phyloP scores from a whole-genome alignment of 2,888 invertebrate genomes.

The Amphimallon solstitiale region DNA sequence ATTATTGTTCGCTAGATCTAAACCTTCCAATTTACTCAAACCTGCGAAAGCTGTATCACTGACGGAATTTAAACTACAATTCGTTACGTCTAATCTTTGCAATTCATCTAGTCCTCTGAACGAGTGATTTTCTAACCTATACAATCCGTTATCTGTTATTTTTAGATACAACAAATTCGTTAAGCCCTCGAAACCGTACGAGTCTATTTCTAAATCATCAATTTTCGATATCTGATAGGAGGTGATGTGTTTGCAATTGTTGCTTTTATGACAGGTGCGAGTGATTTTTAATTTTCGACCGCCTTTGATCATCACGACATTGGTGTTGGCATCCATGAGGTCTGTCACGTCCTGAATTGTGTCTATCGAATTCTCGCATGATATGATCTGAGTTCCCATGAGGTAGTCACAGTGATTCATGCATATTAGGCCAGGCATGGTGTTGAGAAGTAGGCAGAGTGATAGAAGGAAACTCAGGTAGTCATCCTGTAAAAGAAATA shows the following conservation, averaged over 20 bases:
- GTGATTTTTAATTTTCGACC: slow-evolving; percentile 33
- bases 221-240: slow-evolving; percentile 42
- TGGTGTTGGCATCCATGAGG: slow-evolving; percentile 39
- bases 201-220: slow-evolving; percentile 40
- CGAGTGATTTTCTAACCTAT: slow-evolving; percentile 37
- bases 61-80: slow-evolving; percentile 43
- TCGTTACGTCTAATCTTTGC: slow-evolving; percentile 43
- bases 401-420: slow-evolving; percentile 37
- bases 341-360: slow-evolving; percentile 37
- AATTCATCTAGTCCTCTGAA: slow-evolving; percentile 43
- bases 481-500: neutral
- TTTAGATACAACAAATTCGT: slow-evolving; percentile 42
- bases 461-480: neutral
- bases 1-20: slow-evolving; percentile 47
- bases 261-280: slow-evolving; percentile 35
- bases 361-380: slow-evolving; percentile 38
- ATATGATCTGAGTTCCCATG: slow-evolving; percentile 44
- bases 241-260: slow-evolving; percentile 40
- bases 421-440: slow-evolving; percentile 24
- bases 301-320: slow-evolving; percentile 42
- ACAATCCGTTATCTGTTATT: slow-evolving; percentile 43
- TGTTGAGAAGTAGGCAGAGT: neutral
- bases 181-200: slow-evolving; percentile 41
- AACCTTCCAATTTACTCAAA: slow-evolving; percentile 41
- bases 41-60: slow-evolving; percentile 42